Evolutionary conservation across 2,113 vertebrate genomes (phyloP).

Genomic region (Otocyon megalotis): DNA sequence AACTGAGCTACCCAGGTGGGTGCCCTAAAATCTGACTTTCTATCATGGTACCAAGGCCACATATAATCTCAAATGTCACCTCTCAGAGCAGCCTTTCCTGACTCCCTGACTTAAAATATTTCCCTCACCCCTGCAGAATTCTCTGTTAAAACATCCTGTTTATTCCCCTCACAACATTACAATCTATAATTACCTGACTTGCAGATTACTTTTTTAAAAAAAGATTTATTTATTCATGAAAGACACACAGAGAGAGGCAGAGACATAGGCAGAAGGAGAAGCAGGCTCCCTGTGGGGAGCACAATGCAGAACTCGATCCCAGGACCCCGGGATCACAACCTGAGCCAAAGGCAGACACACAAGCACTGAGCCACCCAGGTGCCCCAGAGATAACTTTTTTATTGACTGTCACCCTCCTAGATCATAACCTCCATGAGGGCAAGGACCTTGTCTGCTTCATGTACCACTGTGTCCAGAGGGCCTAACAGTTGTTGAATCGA

Average conservation of each 20-base stretch:
- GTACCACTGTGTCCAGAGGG: neutral
- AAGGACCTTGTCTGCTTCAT: neutral
- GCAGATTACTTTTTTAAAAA: neutral
- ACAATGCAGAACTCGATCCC: no score
- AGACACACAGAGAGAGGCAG: no score
- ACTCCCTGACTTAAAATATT: neutral
- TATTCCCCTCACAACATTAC: neutral
- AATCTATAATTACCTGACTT: neutral
- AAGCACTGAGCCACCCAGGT: no score
- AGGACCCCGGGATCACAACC: no score
- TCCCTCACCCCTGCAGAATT: neutral
- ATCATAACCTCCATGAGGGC: neutral
- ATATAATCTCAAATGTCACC: neutral
- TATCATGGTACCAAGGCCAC: neutral
- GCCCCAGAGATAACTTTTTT: neutral
- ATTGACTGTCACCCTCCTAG: neutral
- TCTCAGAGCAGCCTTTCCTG: constrained; percentile 5
- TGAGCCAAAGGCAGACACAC: no score
- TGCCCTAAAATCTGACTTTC: neutral
- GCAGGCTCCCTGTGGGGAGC: no score
- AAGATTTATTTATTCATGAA: no score
- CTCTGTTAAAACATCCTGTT: constrained; percentile 1
- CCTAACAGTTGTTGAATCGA: neutral
- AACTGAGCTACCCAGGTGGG: neutral
- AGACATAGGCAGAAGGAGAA: no score